Base-by-base conservation (phyloP, 1,140 invertebrate species). In the Scaptomyza graminum region DNA sequence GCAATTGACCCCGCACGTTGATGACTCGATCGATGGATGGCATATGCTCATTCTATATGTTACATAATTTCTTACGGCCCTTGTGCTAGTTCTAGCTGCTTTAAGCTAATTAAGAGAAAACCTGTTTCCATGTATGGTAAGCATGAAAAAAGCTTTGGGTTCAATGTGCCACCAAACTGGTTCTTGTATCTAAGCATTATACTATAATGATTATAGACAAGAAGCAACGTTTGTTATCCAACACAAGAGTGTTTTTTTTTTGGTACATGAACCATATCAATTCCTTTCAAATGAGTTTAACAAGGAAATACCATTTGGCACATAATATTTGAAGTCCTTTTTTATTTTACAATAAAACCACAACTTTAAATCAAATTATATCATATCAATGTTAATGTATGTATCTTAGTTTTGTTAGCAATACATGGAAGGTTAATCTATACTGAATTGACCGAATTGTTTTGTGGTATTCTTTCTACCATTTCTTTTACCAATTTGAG, bases 151-250 rank as follows among this genome's bases (percentile, higher is more conserved):
- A 74, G 63, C 60, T 46, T 46, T 11, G 66, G 13, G 70, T 75
- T 82, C 67, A 78, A 62, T 73, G 75, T 47, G 56, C 71, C 67
- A 50, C 46, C 28, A 47, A 78, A 82, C 78, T 63, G 70, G 56
- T 61, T 63, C 7, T 69, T 31, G 2, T 15, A 15, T 31, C 39
- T n/a, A 31, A 6, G 15, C 13, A 11, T 12, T 15, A n/a, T n/a
- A n/a, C n/a, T n/a, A n/a, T n/a, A n/a, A n/a, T n/a, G n/a, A n/a
- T n/a, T n/a, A 68, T 31, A 31, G 18, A 9, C 41, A 51, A 44
- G 12, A 34, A 7, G 1, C 15, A 22, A 49, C 57, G 37, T 43
- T 44, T 31, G 25, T 39, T 25, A 39, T 13, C 16, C 11, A 3
- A 28, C 43, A 13, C 11, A 57, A 41, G 18, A 1, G 37, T 41